Evolutionary conservation across 2,113 vertebrate genomes (phyloP).

Genomic region (Melanerpes formicivorus): DNA sequence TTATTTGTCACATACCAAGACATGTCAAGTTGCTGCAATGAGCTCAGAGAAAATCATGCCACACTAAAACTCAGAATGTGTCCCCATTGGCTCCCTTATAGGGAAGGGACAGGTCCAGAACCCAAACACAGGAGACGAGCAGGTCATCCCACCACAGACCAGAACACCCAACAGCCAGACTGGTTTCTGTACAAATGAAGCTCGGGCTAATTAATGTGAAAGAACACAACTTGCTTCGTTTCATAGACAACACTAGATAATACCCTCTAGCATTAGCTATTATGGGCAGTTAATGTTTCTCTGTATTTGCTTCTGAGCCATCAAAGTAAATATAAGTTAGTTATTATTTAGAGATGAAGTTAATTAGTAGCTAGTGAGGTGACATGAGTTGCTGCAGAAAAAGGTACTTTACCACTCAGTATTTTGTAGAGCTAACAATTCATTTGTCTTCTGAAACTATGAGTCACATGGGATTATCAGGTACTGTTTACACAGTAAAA

Average conservation of each 20-base stretch:
- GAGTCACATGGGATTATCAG: neutral
- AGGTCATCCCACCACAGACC: neutral
- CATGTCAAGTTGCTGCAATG: neutral
- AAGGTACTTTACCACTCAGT: neutral
- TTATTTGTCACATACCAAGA: neutral
- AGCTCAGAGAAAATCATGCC: neutral
- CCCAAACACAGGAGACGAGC: neutral
- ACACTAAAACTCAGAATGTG: neutral
- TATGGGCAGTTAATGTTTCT: neutral
- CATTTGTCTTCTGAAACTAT: neutral
- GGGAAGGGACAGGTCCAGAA: neutral
- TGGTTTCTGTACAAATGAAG: neutral
- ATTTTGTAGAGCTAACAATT: neutral
- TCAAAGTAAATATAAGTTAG: slow-evolving; percentile 4
- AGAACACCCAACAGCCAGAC: neutral
- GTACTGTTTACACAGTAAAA: neutral
- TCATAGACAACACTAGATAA: neutral
- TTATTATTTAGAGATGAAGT: neutral
- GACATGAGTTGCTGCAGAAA: neutral
- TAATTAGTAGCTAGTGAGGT: neutral
- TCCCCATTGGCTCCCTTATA: fast-evolving
- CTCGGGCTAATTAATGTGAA: neutral
- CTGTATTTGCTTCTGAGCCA: neutral
- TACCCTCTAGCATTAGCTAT: neutral
- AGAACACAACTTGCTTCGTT: neutral